A percentile compares a stretch with the other conserved stretches of the same genome.
phyloP scores from a whole-genome alignment of 1,140 invertebrate genomes.

The Triops longicaudatus region DNA sequence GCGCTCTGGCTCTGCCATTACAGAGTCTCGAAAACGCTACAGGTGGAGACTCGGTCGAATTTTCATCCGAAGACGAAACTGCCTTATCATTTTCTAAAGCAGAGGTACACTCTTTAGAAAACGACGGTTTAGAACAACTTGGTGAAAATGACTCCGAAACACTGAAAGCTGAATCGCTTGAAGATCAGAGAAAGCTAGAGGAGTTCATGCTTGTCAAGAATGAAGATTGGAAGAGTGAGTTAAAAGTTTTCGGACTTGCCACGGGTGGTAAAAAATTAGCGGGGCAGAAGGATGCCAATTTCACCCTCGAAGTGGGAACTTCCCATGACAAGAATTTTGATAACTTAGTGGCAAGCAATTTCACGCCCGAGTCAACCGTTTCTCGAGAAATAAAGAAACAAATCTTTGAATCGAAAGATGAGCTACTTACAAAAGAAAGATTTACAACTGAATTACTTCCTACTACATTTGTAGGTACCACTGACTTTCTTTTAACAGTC shows the following conservation, averaged over 20 bases:
- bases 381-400: not conserved
- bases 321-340: not conserved
- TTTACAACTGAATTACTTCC: not conserved
- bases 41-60: no score
- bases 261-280: not conserved
- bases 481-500: not conserved
- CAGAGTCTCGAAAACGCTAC: not conserved
- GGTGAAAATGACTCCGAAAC: no score
- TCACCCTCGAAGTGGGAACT: not conserved
- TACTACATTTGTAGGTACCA: not conserved
- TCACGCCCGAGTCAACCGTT: not conserved
- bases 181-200: no score
- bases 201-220: not conserved
- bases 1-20: not conserved
- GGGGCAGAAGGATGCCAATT: not conserved
- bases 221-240: not conserved
- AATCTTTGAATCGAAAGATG: not conserved
- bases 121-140: no score
- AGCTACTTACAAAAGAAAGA: not conserved
- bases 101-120: no score
- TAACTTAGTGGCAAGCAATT: not conserved
- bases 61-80: no score
- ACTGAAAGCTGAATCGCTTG: no score
- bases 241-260: not conserved
- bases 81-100: no score